Percentiles rank a stretch among this genome's conserved stretches.
These are phyloP conservation scores for Hydraecia micacea DNA, from an alignment of 2,888 invertebrate genomes.

Conservation along the genomic window DNA sequence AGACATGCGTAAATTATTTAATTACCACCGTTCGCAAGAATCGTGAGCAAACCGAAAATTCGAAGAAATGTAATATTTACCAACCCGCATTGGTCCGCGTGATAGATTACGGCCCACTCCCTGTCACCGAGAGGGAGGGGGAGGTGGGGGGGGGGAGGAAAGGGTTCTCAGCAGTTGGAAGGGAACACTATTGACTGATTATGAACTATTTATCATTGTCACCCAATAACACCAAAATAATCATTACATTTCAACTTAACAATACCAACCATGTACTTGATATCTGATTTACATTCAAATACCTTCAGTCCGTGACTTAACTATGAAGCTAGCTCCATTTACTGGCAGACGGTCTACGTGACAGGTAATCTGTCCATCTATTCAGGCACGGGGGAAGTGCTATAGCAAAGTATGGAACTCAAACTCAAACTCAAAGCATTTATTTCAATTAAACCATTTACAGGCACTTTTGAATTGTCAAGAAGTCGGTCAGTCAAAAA, in stretches of 20 bases:
- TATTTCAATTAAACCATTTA: too few relatives aligned
- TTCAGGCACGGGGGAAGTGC: slow-evolving; percentile 45
- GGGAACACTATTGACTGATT: too few relatives aligned
- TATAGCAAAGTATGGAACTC: slow-evolving; percentile 34
- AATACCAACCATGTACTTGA: background rate
- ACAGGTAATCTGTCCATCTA: slow-evolving; percentile 56
- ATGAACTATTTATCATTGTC: background rate
- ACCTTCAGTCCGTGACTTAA: slow-evolving; percentile 29
- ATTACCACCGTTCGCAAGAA: background rate
- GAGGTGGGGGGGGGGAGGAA: too few relatives aligned
- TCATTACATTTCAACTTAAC: background rate
- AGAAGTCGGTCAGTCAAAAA: too few relatives aligned
- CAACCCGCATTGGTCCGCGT: background rate
- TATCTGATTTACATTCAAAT: slow-evolving; percentile 47
- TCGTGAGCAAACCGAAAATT: background rate
- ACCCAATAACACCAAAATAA: background rate
- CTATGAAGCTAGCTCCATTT: slow-evolving; percentile 37
- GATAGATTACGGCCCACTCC: background rate
- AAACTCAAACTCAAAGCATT: too few relatives aligned
- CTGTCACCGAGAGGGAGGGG: background rate
- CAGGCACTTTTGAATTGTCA: too few relatives aligned
- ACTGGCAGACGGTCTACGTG: slow-evolving; percentile 33
- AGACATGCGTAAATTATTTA: background rate
- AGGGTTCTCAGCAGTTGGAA: too few relatives aligned
- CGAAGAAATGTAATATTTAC: background rate